phyloP scores from a whole-genome alignment of 2,797 vertebrate genomes.

The Lepus townsendii region DNA sequence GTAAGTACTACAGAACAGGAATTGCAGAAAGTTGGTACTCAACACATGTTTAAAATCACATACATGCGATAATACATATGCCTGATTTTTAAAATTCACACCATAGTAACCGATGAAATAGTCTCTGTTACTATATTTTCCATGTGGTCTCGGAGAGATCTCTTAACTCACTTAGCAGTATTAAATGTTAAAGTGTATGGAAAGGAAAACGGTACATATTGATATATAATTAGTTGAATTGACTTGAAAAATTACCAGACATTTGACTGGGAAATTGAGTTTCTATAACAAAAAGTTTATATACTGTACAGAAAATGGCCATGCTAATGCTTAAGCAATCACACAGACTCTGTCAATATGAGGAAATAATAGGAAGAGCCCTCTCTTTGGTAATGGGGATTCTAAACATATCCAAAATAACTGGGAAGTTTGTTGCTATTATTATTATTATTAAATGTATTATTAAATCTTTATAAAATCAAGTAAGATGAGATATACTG shows the following conservation, averaged over 20 bases:
- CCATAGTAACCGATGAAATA: background rate
- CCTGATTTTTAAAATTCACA: constrained; percentile 16
- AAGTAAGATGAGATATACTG: background rate
- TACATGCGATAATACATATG: background rate
- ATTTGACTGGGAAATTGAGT: constrained; percentile 40
- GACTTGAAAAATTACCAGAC: background rate
- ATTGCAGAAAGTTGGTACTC: background rate
- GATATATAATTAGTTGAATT: background rate
- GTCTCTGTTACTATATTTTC: background rate
- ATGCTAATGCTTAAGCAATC: background rate
- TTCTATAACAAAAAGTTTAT: background rate
- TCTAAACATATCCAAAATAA: constrained; percentile 4
- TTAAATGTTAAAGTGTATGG: background rate
- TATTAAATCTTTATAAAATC: constrained; percentile 31
- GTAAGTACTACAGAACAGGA: background rate
- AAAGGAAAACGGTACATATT: background rate
- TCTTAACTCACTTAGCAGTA: background rate
- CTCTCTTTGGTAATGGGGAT: background rate
- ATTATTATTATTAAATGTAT: constrained; percentile 16
- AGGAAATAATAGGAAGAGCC: background rate
- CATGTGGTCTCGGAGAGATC: background rate
- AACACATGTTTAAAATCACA: background rate
- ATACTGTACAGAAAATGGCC: background rate
- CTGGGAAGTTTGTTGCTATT: background rate
- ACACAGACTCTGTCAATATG: background rate